Percentiles rank a stretch among this genome's conserved stretches.
phyloP scores from a whole-genome alignment of 2,888 invertebrate genomes.

The Atethmia centrago region DNA sequence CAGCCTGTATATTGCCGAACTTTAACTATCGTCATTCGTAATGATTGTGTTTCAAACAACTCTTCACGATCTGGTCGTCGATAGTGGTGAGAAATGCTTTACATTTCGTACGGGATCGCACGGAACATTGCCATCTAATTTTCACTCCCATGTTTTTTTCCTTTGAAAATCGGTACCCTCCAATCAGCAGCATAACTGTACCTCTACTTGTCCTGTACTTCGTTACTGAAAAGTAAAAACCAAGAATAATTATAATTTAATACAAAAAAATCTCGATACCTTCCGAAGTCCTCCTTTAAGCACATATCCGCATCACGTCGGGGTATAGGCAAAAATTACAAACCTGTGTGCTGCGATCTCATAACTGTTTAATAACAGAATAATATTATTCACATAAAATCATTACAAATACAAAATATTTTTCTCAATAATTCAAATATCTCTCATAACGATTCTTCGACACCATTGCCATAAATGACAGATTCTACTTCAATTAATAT shows the following conservation, averaged over 20 bases:
- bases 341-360: neutral
- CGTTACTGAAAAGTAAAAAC: conserved; percentile 48
- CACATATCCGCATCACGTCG: neutral
- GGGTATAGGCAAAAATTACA: neutral
- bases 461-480: neutral
- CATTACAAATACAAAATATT: neutral
- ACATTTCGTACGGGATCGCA: conserved; percentile 65
- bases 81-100: conserved; percentile 61
- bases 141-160: conserved; percentile 61
- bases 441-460: neutral
- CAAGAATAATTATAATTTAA: neutral
- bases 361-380: neutral
- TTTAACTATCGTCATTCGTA: conserved; percentile 8
- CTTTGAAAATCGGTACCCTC: conserved; percentile 64
- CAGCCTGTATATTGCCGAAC: neutral
- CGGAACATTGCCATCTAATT: conserved; percentile 77
- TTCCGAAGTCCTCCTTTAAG: neutral
- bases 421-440: neutral
- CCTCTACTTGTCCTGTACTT: conserved; percentile 64
- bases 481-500: neutral
- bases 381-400: neutral
- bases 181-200: conserved; percentile 62
- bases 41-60: conserved; percentile 61
- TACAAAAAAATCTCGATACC: neutral
- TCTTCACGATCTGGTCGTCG: conserved; percentile 52